Evolutionary conservation across 2,113 vertebrate genomes (phyloP).

Genomic region (Misgurnus anguillicaudatus): DNA sequence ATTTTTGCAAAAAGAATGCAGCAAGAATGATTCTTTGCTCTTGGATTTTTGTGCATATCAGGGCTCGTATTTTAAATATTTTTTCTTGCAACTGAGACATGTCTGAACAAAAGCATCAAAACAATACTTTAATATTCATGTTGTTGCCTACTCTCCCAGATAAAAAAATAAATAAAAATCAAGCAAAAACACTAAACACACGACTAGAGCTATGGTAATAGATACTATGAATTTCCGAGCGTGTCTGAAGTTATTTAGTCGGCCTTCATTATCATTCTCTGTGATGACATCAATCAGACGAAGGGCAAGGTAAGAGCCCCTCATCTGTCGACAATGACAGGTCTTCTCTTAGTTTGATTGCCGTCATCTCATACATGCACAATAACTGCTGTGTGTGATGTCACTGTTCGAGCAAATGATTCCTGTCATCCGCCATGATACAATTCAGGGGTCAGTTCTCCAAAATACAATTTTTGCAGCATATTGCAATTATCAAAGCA

Average conservation of each 20-base stretch:
- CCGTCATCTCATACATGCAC: slow-evolving; percentile 37
- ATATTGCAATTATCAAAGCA: slow-evolving; percentile 1
- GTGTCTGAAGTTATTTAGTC: slow-evolving; percentile 30
- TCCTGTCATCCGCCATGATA: background rate
- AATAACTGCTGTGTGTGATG: slow-evolving; percentile 30
- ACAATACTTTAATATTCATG: background rate
- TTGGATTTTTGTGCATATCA: background rate
- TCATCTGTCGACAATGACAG: slow-evolving; percentile 47
- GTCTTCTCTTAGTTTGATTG: slow-evolving; percentile 49
- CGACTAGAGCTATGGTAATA: background rate
- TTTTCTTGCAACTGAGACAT: background rate
- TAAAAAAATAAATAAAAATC: background rate
- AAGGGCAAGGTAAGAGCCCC: slow-evolving; percentile 41
- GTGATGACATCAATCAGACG: slow-evolving; percentile 49
- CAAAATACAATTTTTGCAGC: background rate
- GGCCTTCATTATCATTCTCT: slow-evolving; percentile 34
- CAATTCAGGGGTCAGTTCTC: slow-evolving; percentile 8
- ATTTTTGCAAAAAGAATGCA: too few relatives aligned
- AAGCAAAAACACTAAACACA: background rate
- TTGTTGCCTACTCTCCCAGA: background rate
- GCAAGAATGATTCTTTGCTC: background rate
- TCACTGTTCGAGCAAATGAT: slow-evolving; percentile 1
- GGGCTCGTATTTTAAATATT: background rate
- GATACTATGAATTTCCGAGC: background rate
- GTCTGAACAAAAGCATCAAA: background rate